A percentile compares a stretch with the other conserved stretches of the same genome.
Evolutionary conservation across 64 coral and sea anemone species (phyloP).

Genomic region (Acropora tenuis): DNA sequence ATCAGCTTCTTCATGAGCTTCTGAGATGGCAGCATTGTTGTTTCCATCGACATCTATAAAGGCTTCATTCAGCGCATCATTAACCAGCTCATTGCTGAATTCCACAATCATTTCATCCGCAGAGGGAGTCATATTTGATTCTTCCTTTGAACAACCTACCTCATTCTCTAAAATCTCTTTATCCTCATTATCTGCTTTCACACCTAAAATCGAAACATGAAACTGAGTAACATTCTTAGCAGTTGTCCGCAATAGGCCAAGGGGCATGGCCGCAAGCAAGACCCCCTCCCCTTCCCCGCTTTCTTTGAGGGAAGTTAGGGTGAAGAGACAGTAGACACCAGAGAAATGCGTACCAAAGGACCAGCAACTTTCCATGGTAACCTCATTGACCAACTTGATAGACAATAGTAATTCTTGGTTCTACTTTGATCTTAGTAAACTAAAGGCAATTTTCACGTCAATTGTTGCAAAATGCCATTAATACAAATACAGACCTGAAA

Average conservation of each 20-base stretch:
- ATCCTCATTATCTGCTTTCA: neutral
- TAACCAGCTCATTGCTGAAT: slow-evolving; percentile 38
- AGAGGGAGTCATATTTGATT: neutral
- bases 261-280: too few relatives aligned
- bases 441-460: too few relatives aligned
- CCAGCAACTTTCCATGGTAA: too few relatives aligned
- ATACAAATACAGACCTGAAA: neutral
- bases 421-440: too few relatives aligned
- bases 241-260: too few relatives aligned
- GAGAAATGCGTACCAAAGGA: too few relatives aligned
- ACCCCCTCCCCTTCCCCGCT: neutral
- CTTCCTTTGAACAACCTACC: neutral
- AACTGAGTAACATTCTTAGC: neutral
- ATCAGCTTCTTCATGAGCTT: slow-evolving; percentile 35
- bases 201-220: neutral
- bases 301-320: too few relatives aligned
- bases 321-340: too few relatives aligned
- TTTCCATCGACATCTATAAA: slow-evolving; percentile 24
- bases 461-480: neutral
- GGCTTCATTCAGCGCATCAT: slow-evolving; percentile 6
- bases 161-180: neutral
- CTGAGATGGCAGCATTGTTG: neutral
- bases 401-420: too few relatives aligned
- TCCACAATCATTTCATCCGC: neutral
- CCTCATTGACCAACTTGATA: too few relatives aligned